Evolutionary conservation across 2,888 invertebrate species (phyloP).

Genomic region (Lasioglossum lativentre): DNA sequence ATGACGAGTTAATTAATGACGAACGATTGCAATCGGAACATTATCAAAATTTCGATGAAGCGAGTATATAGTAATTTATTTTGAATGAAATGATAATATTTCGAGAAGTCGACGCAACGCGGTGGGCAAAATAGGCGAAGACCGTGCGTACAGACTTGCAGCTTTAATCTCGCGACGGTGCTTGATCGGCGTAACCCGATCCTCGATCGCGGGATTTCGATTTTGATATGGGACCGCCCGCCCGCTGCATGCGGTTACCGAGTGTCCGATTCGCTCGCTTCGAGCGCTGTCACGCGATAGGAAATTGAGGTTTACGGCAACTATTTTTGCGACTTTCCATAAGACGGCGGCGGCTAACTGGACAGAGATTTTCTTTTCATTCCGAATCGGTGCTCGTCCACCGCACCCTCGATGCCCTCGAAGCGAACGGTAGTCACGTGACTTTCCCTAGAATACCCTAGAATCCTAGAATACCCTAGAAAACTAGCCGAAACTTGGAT

Average conservation of each 20-base stretch:
- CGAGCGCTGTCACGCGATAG: slow-evolving; percentile 75
- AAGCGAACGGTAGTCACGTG: too few relatives aligned
- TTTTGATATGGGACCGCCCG: slow-evolving; percentile 75
- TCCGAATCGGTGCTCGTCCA: background rate
- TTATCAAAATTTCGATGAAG: too few relatives aligned
- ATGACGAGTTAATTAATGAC: too few relatives aligned
- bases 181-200: slow-evolving; percentile 68
- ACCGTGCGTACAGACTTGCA: background rate
- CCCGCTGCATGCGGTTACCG: slow-evolving; percentile 72
- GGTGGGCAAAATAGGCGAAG: slow-evolving; percentile 15
- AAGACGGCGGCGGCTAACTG: background rate
- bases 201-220: slow-evolving; percentile 73
- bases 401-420: background rate
- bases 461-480: too few relatives aligned
- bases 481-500: too few relatives aligned
- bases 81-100: background rate
- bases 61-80: background rate
- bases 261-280: slow-evolving; percentile 68
- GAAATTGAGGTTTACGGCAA: slow-evolving; percentile 78
- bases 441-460: too few relatives aligned
- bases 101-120: background rate
- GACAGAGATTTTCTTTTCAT: slow-evolving; percentile 25
- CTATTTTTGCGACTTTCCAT: slow-evolving; percentile 61
- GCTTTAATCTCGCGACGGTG: slow-evolving; percentile 55
- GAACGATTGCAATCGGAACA: too few relatives aligned